These are phyloP conservation scores for Lutraria rhynchaena DNA, from an alignment of 1,140 invertebrate genomes.

Conservation along the genomic window DNA sequence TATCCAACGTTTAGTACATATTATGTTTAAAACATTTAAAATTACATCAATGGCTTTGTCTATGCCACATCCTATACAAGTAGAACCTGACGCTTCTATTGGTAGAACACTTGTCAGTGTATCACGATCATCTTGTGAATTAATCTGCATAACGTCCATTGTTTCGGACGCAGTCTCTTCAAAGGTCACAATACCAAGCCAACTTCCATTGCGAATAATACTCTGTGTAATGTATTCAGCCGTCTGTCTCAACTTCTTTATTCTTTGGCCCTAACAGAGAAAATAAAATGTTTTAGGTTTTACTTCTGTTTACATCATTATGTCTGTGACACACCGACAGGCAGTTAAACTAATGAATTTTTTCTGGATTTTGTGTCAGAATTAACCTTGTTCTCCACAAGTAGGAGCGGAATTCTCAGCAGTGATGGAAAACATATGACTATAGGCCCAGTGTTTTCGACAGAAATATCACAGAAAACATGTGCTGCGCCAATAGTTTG, in stretches of 20 bases:
- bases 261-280: background rate
- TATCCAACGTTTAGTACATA: background rate
- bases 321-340: no score
- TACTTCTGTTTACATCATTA: background rate
- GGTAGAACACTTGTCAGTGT: background rate
- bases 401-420: no score
- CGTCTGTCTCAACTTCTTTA: background rate
- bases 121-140: background rate
- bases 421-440: no score
- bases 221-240: constrained; percentile 1
- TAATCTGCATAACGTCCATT: background rate
- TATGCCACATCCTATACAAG: constrained; percentile 15
- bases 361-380: no score
- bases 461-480: no score
- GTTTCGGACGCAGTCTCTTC: background rate
- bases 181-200: background rate
- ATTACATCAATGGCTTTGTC: constrained; percentile 2
- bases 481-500: no score
- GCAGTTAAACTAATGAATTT: no score
- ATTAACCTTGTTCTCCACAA: no score
- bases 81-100: background rate
- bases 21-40: background rate
- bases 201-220: background rate
- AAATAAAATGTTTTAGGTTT: background rate
- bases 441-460: no score